A percentile compares a stretch with the other conserved stretches of the same genome.
Evolutionary conservation across 2,113 vertebrate genomes (phyloP).

Genomic region (Vulpes ferrilata): DNA sequence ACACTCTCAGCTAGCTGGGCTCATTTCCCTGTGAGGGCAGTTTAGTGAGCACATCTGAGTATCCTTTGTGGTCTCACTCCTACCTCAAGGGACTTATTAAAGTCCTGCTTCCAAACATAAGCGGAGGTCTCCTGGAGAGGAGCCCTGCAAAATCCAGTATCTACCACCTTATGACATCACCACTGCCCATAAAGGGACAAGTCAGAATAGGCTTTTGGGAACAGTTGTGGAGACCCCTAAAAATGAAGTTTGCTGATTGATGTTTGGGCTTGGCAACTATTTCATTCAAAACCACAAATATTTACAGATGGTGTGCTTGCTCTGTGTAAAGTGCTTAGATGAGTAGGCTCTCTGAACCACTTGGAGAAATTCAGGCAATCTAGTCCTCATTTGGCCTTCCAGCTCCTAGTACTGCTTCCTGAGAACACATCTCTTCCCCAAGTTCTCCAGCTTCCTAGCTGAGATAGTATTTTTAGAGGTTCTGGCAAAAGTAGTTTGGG

Average conservation of each 20-base stretch:
- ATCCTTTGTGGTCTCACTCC: background rate
- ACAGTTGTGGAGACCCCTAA: background rate
- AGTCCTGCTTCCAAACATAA: background rate
- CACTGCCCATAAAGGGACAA: background rate
- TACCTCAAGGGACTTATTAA: background rate
- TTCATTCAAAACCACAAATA: constrained; percentile 5
- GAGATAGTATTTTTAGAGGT: background rate
- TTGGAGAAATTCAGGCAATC: background rate
- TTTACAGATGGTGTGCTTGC: background rate
- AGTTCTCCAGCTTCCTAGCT: constrained; percentile 4
- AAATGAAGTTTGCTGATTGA: background rate
- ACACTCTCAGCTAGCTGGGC: background rate
- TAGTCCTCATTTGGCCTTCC: background rate
- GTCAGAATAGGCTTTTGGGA: background rate
- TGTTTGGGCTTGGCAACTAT: background rate
- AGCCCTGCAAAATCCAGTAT: background rate
- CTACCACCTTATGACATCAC: background rate
- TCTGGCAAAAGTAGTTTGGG: background rate
- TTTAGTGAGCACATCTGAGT: background rate
- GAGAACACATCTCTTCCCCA: background rate
- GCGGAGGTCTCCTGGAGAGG: background rate
- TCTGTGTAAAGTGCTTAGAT: background rate
- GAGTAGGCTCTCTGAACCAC: background rate
- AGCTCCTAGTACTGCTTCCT: background rate
- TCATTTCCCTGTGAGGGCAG: background rate